Percentiles rank a stretch among this genome's conserved stretches.
Conservation (phyloP, 2,797 vertebrate genomes). For the Gallinago solitaria region DNA sequence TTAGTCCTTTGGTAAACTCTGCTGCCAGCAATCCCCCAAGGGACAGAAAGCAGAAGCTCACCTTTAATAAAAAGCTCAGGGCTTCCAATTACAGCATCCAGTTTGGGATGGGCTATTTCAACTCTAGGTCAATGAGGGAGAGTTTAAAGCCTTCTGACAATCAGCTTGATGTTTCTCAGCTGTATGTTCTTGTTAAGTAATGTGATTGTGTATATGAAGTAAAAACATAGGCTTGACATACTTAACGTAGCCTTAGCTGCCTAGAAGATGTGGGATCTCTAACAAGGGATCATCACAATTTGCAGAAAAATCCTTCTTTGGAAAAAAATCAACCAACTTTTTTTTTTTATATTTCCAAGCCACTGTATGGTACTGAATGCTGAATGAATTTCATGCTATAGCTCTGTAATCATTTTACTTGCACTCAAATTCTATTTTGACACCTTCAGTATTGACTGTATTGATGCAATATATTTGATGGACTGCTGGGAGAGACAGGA, state of each 20-base stretch:
- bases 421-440: neutral
- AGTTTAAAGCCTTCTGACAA: constrained; percentile 17
- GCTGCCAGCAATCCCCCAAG: neutral
- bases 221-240: neutral
- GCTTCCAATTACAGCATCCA: constrained; percentile 7
- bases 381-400: neutral
- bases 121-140: neutral
- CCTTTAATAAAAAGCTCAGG: constrained; percentile 1
- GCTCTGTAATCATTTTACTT: neutral
- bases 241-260: neutral
- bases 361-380: neutral
- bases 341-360: neutral
- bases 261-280: neutral
- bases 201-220: neutral
- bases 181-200: neutral
- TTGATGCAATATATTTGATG: neutral
- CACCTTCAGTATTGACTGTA: neutral
- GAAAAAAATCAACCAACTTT: neutral
- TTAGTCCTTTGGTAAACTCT: neutral
- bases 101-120: neutral
- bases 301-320: neutral
- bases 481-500: neutral
- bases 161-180: constrained; percentile 13
- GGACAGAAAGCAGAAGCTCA: neutral
- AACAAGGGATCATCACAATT: neutral